These are phyloP conservation scores for Syrrhaptes paradoxus DNA, from an alignment of 2,113 vertebrate species.

Conservation along the genomic window DNA sequence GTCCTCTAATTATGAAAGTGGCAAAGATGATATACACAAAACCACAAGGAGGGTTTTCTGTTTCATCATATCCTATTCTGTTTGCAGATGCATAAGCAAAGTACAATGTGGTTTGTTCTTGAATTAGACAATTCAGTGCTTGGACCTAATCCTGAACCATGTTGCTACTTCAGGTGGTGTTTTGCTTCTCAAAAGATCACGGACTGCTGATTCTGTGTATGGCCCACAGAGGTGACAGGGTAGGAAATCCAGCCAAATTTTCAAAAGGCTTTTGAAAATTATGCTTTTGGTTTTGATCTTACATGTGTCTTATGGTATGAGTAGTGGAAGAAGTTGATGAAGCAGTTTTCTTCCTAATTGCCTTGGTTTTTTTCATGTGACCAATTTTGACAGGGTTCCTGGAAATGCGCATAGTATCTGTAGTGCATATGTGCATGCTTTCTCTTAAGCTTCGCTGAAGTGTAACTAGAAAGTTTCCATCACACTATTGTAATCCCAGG, in stretches of 20 bases:
- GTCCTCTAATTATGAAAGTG: conserved; percentile 57
- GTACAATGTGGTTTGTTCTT: not conserved
- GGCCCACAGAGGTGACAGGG: not conserved
- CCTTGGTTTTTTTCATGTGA: conserved; percentile 11
- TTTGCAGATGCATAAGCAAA: conserved; percentile 7
- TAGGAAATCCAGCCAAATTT: conserved; percentile 17
- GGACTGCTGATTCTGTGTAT: not conserved
- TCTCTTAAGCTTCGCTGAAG: conserved; percentile 43
- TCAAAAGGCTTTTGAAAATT: not conserved
- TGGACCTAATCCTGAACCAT: not conserved
- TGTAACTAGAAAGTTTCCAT: conserved; percentile 61
- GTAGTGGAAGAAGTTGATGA: conserved; percentile 41
- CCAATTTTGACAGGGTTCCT: conserved; percentile 43
- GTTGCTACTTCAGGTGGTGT: not conserved
- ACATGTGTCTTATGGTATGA: not conserved
- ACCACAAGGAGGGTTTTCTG: conserved; percentile 40
- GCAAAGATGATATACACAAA: conserved; percentile 1
- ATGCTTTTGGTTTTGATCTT: conserved; percentile 36
- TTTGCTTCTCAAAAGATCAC: not conserved
- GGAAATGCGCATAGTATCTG: conserved; percentile 17
- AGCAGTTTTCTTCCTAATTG: conserved; percentile 39
- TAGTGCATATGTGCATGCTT: conserved; percentile 30
- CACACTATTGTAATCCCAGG: conserved; percentile 3
- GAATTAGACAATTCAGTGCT: not conserved
- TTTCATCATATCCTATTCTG: conserved; percentile 34